Percentiles rank a stretch among this genome's conserved stretches.
phyloP scores from a whole-genome alignment of 1,140 invertebrate genomes.

The Sesamia nonagrioides region DNA sequence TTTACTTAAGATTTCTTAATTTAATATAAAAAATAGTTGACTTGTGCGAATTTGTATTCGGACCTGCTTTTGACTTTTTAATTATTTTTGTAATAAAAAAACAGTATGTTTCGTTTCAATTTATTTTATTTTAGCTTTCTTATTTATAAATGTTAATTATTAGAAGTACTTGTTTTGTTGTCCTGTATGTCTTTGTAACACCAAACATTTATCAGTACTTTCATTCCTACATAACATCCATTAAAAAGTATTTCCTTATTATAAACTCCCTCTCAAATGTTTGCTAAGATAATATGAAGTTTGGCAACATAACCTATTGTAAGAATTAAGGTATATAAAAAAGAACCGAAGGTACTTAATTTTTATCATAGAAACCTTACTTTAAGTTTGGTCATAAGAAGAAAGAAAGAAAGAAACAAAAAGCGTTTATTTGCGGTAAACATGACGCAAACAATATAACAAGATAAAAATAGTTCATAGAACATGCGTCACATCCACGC shows the following conservation, averaged over 20 bases:
- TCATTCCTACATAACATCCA: not conserved
- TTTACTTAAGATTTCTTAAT: not conserved
- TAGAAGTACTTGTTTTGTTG: not conserved
- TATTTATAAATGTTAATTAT: not conserved
- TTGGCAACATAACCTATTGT: slow-evolving; percentile 6
- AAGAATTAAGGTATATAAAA: not conserved
- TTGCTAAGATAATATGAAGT: not conserved
- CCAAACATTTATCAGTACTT: not conserved
- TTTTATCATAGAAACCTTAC: no score
- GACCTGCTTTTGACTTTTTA: slow-evolving; percentile 6
- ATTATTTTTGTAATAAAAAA: slow-evolving; percentile 3
- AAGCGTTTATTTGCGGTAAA: no score
- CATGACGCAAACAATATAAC: no score
- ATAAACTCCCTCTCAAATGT: slow-evolving; percentile 2
- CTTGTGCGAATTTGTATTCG: not conserved
- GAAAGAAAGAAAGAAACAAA: no score
- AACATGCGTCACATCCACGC: no score
- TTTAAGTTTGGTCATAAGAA: no score
- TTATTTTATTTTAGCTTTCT: not conserved
- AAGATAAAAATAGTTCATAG: no score
- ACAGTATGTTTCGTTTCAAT: slow-evolving; percentile 1
- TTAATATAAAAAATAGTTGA: not conserved
- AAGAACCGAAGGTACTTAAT: not conserved
- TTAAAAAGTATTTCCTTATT: not conserved
- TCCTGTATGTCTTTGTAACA: not conserved